These are phyloP conservation scores for Trimorus sp. DNA, from an alignment of 2,888 invertebrate species.

Conservation along the genomic window DNA sequence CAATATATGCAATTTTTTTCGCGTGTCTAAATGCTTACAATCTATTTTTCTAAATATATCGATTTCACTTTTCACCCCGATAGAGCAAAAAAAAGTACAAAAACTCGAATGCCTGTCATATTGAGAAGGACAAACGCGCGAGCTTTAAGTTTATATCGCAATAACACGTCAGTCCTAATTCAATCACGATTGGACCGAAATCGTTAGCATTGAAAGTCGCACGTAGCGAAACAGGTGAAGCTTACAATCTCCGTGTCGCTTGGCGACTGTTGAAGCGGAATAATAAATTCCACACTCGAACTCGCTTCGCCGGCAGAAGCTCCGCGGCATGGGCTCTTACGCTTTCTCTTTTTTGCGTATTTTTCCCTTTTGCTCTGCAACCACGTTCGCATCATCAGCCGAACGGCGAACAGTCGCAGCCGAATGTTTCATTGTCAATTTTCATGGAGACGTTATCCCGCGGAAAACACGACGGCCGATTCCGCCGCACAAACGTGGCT, in stretches of 20 bases:
- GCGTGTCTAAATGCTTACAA: too few species aligned
- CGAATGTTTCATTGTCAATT: conserved; percentile 53
- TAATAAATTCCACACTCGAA: conserved; percentile 66
- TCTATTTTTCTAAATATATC: too few species aligned
- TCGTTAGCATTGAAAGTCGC: conserved; percentile 62
- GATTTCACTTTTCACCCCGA: too few species aligned
- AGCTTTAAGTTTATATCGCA: conserved; percentile 16
- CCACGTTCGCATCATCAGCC: conserved; percentile 59
- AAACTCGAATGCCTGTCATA: too few species aligned
- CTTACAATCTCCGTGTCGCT: conserved; percentile 59
- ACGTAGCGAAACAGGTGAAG: conserved; percentile 46
- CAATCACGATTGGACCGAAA: conserved; percentile 64
- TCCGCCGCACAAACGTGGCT: neutral
- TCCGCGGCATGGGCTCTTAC: conserved; percentile 42
- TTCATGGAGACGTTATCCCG: conserved; percentile 44
- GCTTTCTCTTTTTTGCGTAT: conserved; percentile 41
- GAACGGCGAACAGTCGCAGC: conserved; percentile 50
- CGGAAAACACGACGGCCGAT: conserved; percentile 43
- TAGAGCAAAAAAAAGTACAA: too few species aligned
- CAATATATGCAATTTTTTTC: too few species aligned
- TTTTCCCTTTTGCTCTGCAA: conserved; percentile 42
- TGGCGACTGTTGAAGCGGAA: conserved; percentile 64
- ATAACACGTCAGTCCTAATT: conserved; percentile 70
- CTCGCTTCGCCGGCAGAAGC: conserved; percentile 46
- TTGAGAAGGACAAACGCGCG: too few species aligned